A percentile compares a stretch with the other conserved stretches of the same genome.
phyloP scores from a whole-genome alignment of 2,888 invertebrate genomes.

The Tortricodes alternella region DNA sequence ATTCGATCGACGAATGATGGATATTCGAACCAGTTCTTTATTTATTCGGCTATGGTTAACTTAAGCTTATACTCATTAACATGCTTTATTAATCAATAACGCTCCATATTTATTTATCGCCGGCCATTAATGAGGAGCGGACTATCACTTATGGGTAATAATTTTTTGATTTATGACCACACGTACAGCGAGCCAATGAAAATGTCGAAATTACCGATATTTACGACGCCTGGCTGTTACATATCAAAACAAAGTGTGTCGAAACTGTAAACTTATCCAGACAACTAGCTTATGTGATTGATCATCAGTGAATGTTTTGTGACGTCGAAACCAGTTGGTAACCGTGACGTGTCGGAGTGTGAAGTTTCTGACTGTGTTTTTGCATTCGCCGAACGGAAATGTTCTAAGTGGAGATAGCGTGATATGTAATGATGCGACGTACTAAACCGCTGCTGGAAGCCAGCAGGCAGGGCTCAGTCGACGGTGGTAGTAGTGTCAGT shows the following conservation, averaged over 20 bases:
- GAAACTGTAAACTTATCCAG: constrained; percentile 52
- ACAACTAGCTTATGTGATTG: constrained; percentile 37
- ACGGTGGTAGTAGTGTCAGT: constrained; percentile 63
- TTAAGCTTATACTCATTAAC: background rate
- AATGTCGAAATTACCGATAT: constrained; percentile 49
- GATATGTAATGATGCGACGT: constrained; percentile 77
- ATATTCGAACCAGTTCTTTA: too few species aligned
- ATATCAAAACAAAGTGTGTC: constrained; percentile 54
- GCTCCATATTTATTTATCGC: constrained; percentile 27
- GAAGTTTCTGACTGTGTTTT: constrained; percentile 6
- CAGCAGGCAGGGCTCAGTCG: constrained; percentile 77
- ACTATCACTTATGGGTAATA: constrained; percentile 38
- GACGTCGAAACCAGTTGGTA: constrained; percentile 7
- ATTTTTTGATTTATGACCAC: constrained; percentile 49
- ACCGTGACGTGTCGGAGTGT: constrained; percentile 24
- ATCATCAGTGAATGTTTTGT: constrained; percentile 30
- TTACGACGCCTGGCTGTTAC: constrained; percentile 48
- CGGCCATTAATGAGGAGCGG: constrained; percentile 16
- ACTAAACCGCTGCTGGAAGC: constrained; percentile 74
- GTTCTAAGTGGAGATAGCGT: constrained; percentile 62
- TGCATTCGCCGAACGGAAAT: constrained; percentile 31
- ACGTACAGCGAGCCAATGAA: constrained; percentile 54
- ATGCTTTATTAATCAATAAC: constrained; percentile 5
- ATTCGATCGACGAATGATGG: too few species aligned
- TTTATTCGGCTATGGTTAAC: too few species aligned